These are phyloP conservation scores for Heterodera filipjevi DNA, from an alignment of 2,888 invertebrate species.

Conservation along the genomic window DNA sequence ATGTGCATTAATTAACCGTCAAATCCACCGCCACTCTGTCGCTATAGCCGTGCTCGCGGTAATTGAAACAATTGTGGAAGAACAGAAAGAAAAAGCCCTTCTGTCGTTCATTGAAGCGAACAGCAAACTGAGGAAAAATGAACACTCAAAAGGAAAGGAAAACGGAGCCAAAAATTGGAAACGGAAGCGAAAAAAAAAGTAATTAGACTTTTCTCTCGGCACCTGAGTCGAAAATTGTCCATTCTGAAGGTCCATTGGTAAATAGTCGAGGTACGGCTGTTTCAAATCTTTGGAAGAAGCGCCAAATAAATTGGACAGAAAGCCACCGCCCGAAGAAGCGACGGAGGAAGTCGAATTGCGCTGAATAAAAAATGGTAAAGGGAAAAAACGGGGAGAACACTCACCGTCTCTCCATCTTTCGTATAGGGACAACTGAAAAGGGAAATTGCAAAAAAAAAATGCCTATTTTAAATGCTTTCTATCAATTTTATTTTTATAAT, in stretches of 20 bases:
- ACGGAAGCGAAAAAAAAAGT: not conserved
- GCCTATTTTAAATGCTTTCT: too few relatives aligned
- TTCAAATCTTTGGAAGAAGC: conserved; percentile 12
- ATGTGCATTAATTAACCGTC: conserved; percentile 41
- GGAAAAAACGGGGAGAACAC: not conserved
- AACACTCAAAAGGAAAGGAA: not conserved
- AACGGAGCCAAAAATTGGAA: not conserved
- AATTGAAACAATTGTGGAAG: conserved; percentile 85
- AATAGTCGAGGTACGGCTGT: conserved; percentile 29
- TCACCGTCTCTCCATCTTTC: conserved; percentile 4
- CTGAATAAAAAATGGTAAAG: not conserved
- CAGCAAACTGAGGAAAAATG: conserved; percentile 55
- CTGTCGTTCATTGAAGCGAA: conserved; percentile 56
- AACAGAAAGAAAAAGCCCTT: conserved; percentile 92
- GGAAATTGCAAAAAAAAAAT: conserved; percentile 29
- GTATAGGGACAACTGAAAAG: conserved; percentile 25
- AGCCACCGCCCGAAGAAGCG: not conserved
- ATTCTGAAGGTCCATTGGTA: conserved; percentile 32
- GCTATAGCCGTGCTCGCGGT: conserved; percentile 61
- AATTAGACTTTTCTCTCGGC: too few relatives aligned
- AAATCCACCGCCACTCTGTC: conserved; percentile 62
- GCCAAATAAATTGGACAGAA: conserved; percentile 29
- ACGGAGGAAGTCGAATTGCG: not conserved
- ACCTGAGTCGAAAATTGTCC: conserved; percentile 37
- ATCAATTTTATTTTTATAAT: not conserved